These are phyloP conservation scores for Stomatorhinus ivindoensis DNA, from an alignment of 2,113 vertebrate species.

Conservation along the genomic window DNA sequence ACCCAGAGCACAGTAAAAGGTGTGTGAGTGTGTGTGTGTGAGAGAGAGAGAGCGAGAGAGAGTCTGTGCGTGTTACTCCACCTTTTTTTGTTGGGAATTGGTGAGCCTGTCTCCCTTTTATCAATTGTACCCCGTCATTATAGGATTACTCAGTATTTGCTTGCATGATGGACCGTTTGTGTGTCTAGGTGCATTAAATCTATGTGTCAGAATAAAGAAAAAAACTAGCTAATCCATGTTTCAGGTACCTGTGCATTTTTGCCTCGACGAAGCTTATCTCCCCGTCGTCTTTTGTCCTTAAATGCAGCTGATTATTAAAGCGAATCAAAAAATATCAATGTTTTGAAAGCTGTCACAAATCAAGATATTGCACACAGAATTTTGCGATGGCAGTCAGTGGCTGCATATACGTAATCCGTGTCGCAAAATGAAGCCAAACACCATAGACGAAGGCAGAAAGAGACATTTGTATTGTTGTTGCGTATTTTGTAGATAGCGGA, in stretches of 20 bases:
- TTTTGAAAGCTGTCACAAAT: background rate
- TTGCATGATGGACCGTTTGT: constrained; percentile 37
- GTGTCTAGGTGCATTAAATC: constrained; percentile 13
- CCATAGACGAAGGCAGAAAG: background rate
- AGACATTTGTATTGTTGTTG: background rate
- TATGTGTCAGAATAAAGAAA: background rate
- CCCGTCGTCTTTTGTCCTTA: background rate
- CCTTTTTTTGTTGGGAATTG: constrained; percentile 33
- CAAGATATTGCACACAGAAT: background rate
- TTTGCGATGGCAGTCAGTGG: background rate
- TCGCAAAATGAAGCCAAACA: background rate
- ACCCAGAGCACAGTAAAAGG: constrained; percentile 32
- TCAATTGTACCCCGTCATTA: constrained; percentile 66
- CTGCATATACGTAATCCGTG: background rate
- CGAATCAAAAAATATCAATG: background rate
- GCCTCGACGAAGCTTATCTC: background rate
- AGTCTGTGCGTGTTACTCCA: constrained; percentile 27
- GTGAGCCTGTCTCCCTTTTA: constrained; percentile 59
- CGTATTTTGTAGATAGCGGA: background rate
- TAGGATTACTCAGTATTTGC: constrained; percentile 53
- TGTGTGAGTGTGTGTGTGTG: constrained; percentile 26
- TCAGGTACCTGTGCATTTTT: background rate
- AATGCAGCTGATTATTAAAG: background rate
- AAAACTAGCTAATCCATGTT: constrained; percentile 36
- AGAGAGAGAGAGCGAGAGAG: constrained; percentile 15